These are phyloP conservation scores for Periophthalmodon schlosseri DNA, from an alignment of 2,113 vertebrate genomes.

Conservation along the genomic window DNA sequence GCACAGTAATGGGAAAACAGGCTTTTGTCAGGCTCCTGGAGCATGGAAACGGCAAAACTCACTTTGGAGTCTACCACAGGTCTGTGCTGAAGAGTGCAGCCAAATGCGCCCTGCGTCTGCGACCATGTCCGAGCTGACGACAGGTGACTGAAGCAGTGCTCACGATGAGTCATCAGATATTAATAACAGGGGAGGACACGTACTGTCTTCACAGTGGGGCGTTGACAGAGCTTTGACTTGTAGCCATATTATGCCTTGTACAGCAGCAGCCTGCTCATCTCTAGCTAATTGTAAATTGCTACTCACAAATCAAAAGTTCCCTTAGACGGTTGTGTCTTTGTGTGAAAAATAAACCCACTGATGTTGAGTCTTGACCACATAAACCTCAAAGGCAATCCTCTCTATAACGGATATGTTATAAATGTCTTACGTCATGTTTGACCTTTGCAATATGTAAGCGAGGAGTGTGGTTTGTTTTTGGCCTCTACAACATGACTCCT, in stretches of 20 bases:
- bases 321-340: not conserved
- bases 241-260: not conserved
- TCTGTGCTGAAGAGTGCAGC: slow-evolving; percentile 44
- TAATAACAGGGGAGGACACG: slow-evolving; percentile 26
- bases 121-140: slow-evolving; percentile 50
- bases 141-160: slow-evolving; percentile 37
- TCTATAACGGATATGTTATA: not conserved
- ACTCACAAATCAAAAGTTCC: not conserved
- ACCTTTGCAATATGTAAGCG: slow-evolving; percentile 11
- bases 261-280: not conserved
- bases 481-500: slow-evolving; percentile 16
- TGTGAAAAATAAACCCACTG: not conserved
- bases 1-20: slow-evolving; percentile 57
- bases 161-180: slow-evolving; percentile 51
- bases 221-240: slow-evolving; percentile 1
- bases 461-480: slow-evolving; percentile 43
- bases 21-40: slow-evolving; percentile 64
- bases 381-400: not conserved
- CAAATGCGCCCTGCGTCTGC: slow-evolving; percentile 44
- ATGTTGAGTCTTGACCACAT: not conserved
- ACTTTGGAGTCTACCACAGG: slow-evolving; percentile 42
- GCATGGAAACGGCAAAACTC: slow-evolving; percentile 63
- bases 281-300: not conserved
- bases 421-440: not conserved
- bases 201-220: not conserved